Percentiles rank a stretch among this genome's conserved stretches.
These are phyloP conservation scores for Menidia beryllina DNA, from an alignment of 2,113 vertebrate species.

Conservation along the genomic window DNA sequence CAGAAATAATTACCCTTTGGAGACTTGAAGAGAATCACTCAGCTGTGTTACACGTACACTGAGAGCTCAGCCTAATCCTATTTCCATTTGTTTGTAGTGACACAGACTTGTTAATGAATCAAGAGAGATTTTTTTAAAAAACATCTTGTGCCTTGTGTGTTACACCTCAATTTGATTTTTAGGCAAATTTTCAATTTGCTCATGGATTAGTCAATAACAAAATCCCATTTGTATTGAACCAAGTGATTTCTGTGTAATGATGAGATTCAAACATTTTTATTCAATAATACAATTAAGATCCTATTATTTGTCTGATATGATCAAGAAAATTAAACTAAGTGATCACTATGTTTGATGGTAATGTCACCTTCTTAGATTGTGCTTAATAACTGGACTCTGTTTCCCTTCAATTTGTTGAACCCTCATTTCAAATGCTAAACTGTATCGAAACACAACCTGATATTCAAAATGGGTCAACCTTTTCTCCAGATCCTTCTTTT, in stretches of 20 bases:
- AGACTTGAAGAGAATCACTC: conserved; percentile 72
- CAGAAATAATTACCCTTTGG: conserved; percentile 73
- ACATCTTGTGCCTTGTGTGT: conserved; percentile 45
- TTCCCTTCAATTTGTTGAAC: conserved; percentile 54
- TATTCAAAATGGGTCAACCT: too few species aligned
- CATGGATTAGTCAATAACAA: conserved; percentile 53
- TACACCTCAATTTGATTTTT: conserved; percentile 55
- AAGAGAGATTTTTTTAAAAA: conserved; percentile 57
- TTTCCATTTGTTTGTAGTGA: conserved; percentile 44
- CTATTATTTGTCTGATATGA: conserved; percentile 74
- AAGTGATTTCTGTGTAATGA: conserved; percentile 22
- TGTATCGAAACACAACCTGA: too few species aligned
- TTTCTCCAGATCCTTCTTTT: too few species aligned
- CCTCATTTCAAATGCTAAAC: conserved; percentile 32
- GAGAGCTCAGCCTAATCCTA: conserved; percentile 50
- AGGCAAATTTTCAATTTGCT: conserved; percentile 46
- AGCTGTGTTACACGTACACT: conserved; percentile 39
- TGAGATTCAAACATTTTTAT: conserved; percentile 47
- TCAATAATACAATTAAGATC: conserved; percentile 43
- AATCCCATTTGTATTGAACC: conserved; percentile 58
- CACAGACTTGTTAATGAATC: conserved; percentile 71
- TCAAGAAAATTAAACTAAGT: conserved; percentile 52
- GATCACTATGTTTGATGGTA: conserved; percentile 55
- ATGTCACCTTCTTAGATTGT: conserved; percentile 54
- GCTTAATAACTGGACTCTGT: conserved; percentile 62